Conservation (phyloP, 2,113 vertebrate species). For the Galbula dea region DNA sequence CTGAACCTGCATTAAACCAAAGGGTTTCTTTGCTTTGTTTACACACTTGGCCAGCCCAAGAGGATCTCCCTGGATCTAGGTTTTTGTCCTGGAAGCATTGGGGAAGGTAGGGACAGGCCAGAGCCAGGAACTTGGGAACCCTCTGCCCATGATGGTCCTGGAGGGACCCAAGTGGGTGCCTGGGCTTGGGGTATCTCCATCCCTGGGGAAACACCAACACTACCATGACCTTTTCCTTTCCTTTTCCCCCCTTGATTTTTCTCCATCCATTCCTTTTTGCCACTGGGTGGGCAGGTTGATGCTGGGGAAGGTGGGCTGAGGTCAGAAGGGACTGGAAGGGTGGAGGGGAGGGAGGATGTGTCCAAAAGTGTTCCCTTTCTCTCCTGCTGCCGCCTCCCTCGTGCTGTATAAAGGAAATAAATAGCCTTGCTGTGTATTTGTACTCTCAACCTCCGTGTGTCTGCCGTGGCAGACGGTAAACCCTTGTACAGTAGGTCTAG, state of each 20-base stretch:
- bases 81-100: slow-evolving; percentile 29
- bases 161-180: background rate
- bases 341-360: slow-evolving; percentile 8
- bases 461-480: slow-evolving; percentile 86
- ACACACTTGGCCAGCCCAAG: slow-evolving; percentile 1
- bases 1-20: slow-evolving; percentile 50
- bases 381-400: slow-evolving; percentile 55
- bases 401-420: slow-evolving; percentile 80
- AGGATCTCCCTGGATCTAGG: background rate
- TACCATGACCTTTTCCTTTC: background rate
- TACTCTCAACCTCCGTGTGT: slow-evolving; percentile 86
- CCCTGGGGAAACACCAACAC: background rate
- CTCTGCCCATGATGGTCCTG: background rate
- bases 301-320: background rate
- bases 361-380: background rate
- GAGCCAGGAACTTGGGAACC: background rate
- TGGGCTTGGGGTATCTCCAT: background rate
- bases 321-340: background rate
- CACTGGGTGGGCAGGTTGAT: slow-evolving; percentile 14
- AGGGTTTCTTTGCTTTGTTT: slow-evolving; percentile 67
- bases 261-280: background rate
- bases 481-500: slow-evolving; percentile 90
- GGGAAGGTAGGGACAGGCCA: background rate
- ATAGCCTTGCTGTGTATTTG: slow-evolving; percentile 80
- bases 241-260: background rate